phyloP scores from a whole-genome alignment of 2,113 vertebrate species.

The Nyctereutes procyonoides region DNA sequence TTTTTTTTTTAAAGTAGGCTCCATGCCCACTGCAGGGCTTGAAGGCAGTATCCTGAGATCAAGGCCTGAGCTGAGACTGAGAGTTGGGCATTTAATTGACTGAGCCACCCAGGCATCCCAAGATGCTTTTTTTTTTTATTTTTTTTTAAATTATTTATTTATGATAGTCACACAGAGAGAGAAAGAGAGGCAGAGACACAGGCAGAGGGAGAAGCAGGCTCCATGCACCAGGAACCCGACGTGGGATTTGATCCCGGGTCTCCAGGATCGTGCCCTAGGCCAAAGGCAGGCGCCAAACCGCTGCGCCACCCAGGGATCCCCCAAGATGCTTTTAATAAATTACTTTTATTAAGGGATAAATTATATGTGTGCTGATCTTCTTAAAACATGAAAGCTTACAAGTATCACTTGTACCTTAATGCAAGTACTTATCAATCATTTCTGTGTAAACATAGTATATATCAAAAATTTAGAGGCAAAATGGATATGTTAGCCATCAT shows the following conservation, averaged over 20 bases:
- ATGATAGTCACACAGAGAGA: too few relatives aligned
- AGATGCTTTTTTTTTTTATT: too few relatives aligned
- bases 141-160: too few relatives aligned
- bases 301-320: background rate
- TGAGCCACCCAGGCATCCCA: background rate
- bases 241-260: too few relatives aligned
- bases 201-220: too few relatives aligned
- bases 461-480: background rate
- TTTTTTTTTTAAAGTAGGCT: background rate
- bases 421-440: constrained; percentile 13
- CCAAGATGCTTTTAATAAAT: background rate
- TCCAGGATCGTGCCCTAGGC: too few relatives aligned
- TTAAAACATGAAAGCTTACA: constrained; percentile 34
- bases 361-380: background rate
- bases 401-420: constrained; percentile 25
- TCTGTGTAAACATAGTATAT: background rate
- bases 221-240: too few relatives aligned
- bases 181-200: too few relatives aligned
- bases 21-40: background rate
- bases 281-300: too few relatives aligned
- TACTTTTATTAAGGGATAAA: constrained; percentile 16
- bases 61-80: background rate
- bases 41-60: background rate
- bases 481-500: background rate
- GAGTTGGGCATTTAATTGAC: background rate